Percentiles rank a stretch among this genome's conserved stretches.
Conservation (phyloP, 2,113 vertebrate species). For the Pteropus alecto region DNA sequence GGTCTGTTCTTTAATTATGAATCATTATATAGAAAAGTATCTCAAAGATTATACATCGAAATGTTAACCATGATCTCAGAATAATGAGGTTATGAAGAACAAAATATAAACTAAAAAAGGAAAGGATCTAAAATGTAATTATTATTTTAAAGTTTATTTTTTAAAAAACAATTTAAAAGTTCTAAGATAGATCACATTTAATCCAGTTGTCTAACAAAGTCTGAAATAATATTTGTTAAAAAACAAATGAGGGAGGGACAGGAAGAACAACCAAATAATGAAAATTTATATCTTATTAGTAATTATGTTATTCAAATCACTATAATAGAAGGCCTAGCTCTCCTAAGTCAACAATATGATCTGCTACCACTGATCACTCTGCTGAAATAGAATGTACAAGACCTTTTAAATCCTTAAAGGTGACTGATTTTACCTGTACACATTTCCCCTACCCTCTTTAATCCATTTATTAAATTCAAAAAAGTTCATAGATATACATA, state of each 20-base stretch:
- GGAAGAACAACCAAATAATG: not conserved
- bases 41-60: not conserved
- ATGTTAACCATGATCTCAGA: not conserved
- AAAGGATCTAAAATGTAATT: not conserved
- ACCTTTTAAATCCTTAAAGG: not conserved
- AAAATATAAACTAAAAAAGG: not conserved
- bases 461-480: not conserved
- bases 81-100: not conserved
- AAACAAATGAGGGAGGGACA: not conserved
- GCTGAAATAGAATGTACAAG: not conserved
- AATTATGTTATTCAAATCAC: not conserved
- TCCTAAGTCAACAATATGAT: not conserved
- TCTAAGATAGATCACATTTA: not conserved
- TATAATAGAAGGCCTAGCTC: not conserved
- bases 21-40: not conserved
- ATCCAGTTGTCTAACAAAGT: not conserved
- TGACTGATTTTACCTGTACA: not conserved
- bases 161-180: not conserved
- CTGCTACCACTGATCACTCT: not conserved
- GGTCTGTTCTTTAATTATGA: not conserved
- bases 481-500: not conserved
- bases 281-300: not conserved
- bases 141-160: not conserved
- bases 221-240: slow-evolving; percentile 12
- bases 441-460: not conserved